Base-by-base conservation (phyloP, 2,888 invertebrate species). In the Netelia melanura region DNA sequence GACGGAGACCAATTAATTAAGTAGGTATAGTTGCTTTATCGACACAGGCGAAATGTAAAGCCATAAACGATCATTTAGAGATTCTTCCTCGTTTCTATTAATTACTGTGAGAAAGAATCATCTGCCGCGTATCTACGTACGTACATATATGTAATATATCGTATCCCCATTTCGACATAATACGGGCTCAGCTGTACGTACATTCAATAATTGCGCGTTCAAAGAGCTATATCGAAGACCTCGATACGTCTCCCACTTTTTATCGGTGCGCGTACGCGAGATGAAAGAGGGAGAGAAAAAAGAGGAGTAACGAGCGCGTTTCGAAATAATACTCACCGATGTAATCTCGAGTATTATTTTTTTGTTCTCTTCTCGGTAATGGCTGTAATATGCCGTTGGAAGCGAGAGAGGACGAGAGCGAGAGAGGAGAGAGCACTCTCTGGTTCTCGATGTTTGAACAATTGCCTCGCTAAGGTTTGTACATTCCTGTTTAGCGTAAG, bases 71-170 rank as follows among this genome's bases (percentile, higher is more conserved):
- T 83, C 62, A 23, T 43, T 14, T 58, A 52, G 38, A 64, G 56
- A 79, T 65, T 75, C 79, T 65, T 75, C 62, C 70, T 64, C 79
- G 70, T 70, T 79, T 43, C 75, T 58, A 80, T 83, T 83, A 83
- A 83, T 64, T 62, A 83, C 79, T 83, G 75, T 79, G 83, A 70
- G 79, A 83, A 82, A 77, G 58, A 76, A 74, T 61, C 38, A 54
- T 74, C 52, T n/a, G 52, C 11, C 14, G 52, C 52, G 52, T 14
- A 52, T 52, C 8, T 3, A 52, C 11, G 11, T n/a, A 52, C 11
- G n/a, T n/a, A 52, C 11, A 2, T n/a, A n/a, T 17, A 8, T 54
- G 54, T 54, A 23, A 54, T 48, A 25, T 38, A 54, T 67, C 25
- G 25, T 64, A 70, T 75, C 75, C 54, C 70, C 38, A 70, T 83